Evolutionary conservation across 2,113 vertebrate species (phyloP), one percentile per base, ranked within the genome.

Genomic region (Kryptolebias marmoratus): DNA sequence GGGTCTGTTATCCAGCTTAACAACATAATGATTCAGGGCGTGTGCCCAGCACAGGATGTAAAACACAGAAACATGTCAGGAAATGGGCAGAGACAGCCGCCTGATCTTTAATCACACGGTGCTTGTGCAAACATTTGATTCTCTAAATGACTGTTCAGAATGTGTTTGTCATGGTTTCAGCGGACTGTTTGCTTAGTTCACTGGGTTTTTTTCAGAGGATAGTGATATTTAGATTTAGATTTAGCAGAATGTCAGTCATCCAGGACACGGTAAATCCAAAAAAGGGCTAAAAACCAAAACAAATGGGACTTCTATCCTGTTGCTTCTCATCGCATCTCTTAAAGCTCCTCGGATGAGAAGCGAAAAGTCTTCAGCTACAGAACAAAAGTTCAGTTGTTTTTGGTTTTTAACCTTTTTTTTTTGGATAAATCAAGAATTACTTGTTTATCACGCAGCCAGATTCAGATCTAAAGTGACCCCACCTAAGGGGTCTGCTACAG

Each of bases 1-100:
- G 64, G 78, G 72, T 82, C 87, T 80, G 76, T 89, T 81, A 86
- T 90, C 73, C 80, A 39, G 50, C 55, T 62, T 86, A 87, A 90
- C 84, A 55, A 85, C 74, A 87, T 86, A 87, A 91, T 93, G 85
- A 86, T 59, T 22, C 10, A 79, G 89, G 88, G 90, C 52, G 90
- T 91, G 88, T 91, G 87, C 79, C 82, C 16, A 36, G 75, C 68
- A 65, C 81, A 81, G 80, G 56, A 89, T 77, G 56, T 60, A 63
- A 64, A 71, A 74, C 74, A 72, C 56, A 82, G 79, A 80, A 70
- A 71, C 68, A 80, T 56, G 56, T 30, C 83, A 86, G 89, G 86
- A 90, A 89, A 82, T 80, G 83, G 75, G 69, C 13, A 52, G 85
- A 77, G 79, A 70, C 79, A 71, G 74, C 70, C 56, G 73, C 64